A percentile compares a stretch with the other conserved stretches of the same genome.
Evolutionary conservation across 2,113 vertebrate genomes (phyloP).

Genomic region (Thalassoma bifasciatum): DNA sequence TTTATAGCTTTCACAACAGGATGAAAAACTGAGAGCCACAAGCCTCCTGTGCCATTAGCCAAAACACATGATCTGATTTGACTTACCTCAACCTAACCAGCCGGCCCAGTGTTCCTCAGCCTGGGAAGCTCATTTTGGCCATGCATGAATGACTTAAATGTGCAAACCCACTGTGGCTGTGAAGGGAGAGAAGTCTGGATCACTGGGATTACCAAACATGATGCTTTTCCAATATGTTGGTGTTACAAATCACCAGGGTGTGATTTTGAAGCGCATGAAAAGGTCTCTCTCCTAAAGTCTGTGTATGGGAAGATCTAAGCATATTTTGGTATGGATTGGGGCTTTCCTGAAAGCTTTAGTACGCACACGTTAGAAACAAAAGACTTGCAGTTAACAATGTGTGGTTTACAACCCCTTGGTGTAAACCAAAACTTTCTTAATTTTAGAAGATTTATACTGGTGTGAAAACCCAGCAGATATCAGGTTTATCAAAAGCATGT

Average conservation of each 20-base stretch:
- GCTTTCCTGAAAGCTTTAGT: slow-evolving; percentile 30
- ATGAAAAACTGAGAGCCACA: background rate
- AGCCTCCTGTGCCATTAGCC: no score
- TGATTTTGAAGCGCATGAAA: slow-evolving; percentile 45
- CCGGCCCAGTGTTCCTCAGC: slow-evolving; percentile 48
- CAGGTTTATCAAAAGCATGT: no score
- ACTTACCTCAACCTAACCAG: slow-evolving; percentile 6
- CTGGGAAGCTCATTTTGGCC: slow-evolving; percentile 70
- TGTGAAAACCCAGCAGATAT: no score
- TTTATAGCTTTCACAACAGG: background rate
- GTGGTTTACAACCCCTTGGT: no score
- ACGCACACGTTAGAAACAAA: background rate
- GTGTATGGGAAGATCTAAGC: slow-evolving; percentile 43
- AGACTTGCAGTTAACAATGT: slow-evolving; percentile 13
- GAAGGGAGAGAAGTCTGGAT: slow-evolving; percentile 15
- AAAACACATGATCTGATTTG: background rate
- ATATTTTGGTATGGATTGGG: slow-evolving; percentile 34
- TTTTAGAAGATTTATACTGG: no score
- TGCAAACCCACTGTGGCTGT: slow-evolving; percentile 39
- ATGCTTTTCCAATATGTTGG: slow-evolving; percentile 46
- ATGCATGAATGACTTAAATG: slow-evolving; percentile 60
- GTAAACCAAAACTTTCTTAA: no score
- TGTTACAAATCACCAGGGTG: slow-evolving; percentile 50
- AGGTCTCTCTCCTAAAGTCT: slow-evolving; percentile 39
- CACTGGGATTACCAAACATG: slow-evolving; percentile 28